Evolutionary conservation across 2,113 vertebrate genomes (phyloP).

Genomic region (Desmodus rotundus): DNA sequence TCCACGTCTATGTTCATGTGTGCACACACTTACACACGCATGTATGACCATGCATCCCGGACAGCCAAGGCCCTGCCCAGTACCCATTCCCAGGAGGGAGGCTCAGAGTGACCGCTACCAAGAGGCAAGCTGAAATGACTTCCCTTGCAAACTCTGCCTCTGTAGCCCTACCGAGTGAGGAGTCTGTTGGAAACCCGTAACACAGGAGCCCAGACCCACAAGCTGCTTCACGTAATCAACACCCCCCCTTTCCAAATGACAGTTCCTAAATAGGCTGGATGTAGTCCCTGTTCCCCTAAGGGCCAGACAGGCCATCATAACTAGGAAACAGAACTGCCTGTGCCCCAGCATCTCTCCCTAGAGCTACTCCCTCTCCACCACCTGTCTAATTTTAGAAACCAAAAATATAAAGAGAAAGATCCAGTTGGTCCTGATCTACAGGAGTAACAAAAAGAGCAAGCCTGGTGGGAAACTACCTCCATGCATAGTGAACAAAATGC

Average conservation of each 20-base stretch:
- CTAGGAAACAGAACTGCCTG: conserved; percentile 19
- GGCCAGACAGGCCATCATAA: not conserved
- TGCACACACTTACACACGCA: not conserved
- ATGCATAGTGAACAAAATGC: not conserved
- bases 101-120: not conserved
- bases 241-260: not conserved
- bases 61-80: not conserved
- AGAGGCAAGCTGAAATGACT: conserved; percentile 47
- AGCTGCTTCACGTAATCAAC: not conserved
- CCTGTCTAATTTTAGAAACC: conserved; percentile 67
- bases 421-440: conserved; percentile 27
- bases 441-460: conserved; percentile 43
- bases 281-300: not conserved
- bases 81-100: not conserved
- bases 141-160: conserved; percentile 61
- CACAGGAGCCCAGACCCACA: conserved; percentile 10
- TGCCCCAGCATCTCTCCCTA: conserved; percentile 54
- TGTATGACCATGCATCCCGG: not conserved
- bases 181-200: not conserved
- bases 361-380: conserved; percentile 8
- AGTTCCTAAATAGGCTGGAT: conserved; percentile 50
- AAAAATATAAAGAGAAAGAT: conserved; percentile 56
- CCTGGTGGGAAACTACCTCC: conserved; percentile 43
- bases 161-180: not conserved
- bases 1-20: not conserved